Evolutionary conservation across 2,113 vertebrate genomes (phyloP), one percentile per base, ranked within the genome.

Genomic region (Gymnogyps californianus): DNA sequence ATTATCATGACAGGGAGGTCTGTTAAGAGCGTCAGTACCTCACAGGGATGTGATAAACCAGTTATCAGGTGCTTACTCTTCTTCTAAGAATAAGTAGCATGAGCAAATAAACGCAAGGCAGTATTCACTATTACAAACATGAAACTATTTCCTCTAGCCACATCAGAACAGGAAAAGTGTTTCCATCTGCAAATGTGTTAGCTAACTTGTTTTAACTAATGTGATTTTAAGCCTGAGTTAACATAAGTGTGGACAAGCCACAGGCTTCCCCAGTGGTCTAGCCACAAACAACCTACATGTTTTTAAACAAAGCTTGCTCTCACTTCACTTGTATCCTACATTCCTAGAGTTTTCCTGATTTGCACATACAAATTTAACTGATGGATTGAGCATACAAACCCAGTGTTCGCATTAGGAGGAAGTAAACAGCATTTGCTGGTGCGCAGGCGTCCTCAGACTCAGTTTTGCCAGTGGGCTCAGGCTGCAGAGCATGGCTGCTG

Each of bases 191-290:
- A 91, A 67, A 93, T 38, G 49, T 59, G 65, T 54, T 91, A 87
- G 78, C 15, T 76, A 83, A 67, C 70, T 81, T 80, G 42, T 75
- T 94, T 84, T 72, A 95, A 89, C n/a, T 78, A 72, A 78, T 13
- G 19, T 70, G 65, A 92, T 87, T 92, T 95, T 84, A 91, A 96
- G 83, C 34, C 40, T 61, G 77, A 84, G 80, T 82, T 85, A 89
- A 83, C 7, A 0, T 54, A 65, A 83, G 38, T 10, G 59, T 51
- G 89, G 82, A 72, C 70, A 80, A 90, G 55, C 51, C 67, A 57
- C 59, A 74, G 38, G 47, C 36, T 89, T 93, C 31, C 44, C 47
- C 61, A 54, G 55, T 24, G 44, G 26, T 67, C 69, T 65, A 71
- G 58, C 26, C 76, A 89, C 38, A 90, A 64, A 9, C 54, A 95